A percentile compares a stretch with the other conserved stretches of the same genome.
These are phyloP conservation scores for Himalopsyche anomala DNA, from an alignment of 2,888 invertebrate genomes.

Conservation along the genomic window DNA sequence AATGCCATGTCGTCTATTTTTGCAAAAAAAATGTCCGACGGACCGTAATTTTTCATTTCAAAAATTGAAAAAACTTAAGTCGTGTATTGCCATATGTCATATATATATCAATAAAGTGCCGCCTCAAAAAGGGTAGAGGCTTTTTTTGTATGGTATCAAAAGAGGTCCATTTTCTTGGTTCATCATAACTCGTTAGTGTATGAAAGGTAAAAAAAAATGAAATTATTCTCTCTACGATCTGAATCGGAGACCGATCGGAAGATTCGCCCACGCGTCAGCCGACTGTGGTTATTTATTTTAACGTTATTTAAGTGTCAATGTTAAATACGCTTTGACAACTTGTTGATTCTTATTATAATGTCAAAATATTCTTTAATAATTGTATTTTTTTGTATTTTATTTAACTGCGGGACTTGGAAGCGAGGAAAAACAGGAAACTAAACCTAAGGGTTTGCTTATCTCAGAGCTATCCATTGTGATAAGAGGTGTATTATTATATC, in stretches of 20 bases:
- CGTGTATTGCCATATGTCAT: background rate
- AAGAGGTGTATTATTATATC: no score
- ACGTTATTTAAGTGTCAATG: background rate
- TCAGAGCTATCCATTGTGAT: no score
- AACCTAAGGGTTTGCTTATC: no score
- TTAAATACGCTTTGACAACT: background rate
- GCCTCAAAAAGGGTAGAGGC: background rate
- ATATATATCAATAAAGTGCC: background rate
- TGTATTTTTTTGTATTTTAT: no score
- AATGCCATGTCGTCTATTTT: background rate
- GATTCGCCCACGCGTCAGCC: background rate
- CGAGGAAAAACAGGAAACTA: no score
- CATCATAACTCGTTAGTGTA: slow-evolving; percentile 18
- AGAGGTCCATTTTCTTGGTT: background rate
- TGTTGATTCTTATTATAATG: background rate
- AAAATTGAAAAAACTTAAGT: slow-evolving; percentile 1
- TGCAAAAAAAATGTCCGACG: background rate
- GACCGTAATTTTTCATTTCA: slow-evolving; percentile 20
- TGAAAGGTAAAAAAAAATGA: background rate
- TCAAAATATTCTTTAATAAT: background rate
- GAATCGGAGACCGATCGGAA: background rate
- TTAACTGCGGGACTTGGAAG: no score
- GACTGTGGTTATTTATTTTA: background rate
- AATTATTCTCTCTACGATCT: background rate
- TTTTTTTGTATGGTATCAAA: background rate